Conservation (phyloP, 2,888 invertebrate species). For the Antitype chi region DNA sequence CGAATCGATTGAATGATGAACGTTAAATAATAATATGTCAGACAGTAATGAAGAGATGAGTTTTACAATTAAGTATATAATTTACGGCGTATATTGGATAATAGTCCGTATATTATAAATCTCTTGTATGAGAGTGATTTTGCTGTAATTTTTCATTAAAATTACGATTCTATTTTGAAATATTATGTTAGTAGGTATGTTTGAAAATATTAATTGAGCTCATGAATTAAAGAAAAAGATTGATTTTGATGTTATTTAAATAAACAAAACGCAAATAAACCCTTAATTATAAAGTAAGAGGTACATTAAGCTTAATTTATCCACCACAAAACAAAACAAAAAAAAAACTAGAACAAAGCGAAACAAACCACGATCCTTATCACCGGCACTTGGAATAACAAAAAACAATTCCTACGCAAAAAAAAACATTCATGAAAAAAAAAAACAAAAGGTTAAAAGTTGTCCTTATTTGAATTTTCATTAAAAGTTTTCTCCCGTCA, state of each 20-base stretch:
- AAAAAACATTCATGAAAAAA: slow-evolving; percentile 71
- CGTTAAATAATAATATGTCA: neutral
- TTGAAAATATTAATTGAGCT: too few relatives aligned
- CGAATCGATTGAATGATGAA: neutral
- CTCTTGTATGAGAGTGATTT: neutral
- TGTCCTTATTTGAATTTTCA: slow-evolving; percentile 89
- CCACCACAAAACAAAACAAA: slow-evolving; percentile 29
- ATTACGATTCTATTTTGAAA: neutral
- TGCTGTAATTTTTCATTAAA: neutral
- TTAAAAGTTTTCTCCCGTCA: slow-evolving; percentile 89
- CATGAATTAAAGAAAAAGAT: neutral
- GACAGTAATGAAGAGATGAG: neutral
- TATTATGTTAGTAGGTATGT: neutral
- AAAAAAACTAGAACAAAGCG: slow-evolving; percentile 63
- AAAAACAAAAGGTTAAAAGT: slow-evolving; percentile 87
- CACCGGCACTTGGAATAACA: slow-evolving; percentile 81
- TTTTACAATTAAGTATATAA: neutral
- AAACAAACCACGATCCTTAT: slow-evolving; percentile 69
- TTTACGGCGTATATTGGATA: neutral
- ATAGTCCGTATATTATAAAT: neutral
- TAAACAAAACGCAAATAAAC: neutral
- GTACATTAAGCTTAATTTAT: slow-evolving; percentile 44
- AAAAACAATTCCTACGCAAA: slow-evolving; percentile 81
- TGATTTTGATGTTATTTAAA: neutral
- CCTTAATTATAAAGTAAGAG: slow-evolving; percentile 10